These are phyloP conservation scores for Syngnathus scovelli DNA, from an alignment of 2,113 vertebrate species.

Conservation along the genomic window DNA sequence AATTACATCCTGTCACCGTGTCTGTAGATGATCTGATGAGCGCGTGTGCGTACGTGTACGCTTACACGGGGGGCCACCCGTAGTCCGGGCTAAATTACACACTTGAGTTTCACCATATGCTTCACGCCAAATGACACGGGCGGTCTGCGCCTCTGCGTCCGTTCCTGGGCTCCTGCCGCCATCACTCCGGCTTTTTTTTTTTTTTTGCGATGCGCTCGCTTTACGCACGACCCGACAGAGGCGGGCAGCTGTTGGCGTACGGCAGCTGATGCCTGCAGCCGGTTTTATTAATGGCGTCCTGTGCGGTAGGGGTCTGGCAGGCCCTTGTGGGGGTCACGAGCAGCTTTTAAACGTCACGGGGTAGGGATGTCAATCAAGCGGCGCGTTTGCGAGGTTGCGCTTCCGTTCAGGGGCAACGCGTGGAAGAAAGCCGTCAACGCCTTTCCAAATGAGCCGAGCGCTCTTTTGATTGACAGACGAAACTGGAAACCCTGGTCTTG, in stretches of 20 bases:
- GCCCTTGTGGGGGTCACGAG: constrained; percentile 26
- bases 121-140: constrained; percentile 58
- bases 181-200: constrained; percentile 46
- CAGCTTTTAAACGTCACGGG: constrained; percentile 22
- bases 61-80: constrained; percentile 44
- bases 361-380: constrained; percentile 27
- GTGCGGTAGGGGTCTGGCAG: constrained; percentile 23
- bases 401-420: background rate
- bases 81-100: constrained; percentile 66
- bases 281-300: constrained; percentile 39
- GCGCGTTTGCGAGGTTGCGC: background rate
- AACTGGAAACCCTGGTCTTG: background rate
- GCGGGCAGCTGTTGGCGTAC: constrained; percentile 58
- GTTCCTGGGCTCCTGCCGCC: constrained; percentile 57
- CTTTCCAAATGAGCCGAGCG: background rate
- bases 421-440: background rate
- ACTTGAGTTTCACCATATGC: constrained; percentile 66
- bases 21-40: constrained; percentile 10
- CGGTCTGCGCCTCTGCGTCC: constrained; percentile 54
- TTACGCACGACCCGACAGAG: constrained; percentile 30
- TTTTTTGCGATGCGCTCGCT: constrained; percentile 30
- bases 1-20: constrained; percentile 63
- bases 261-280: constrained; percentile 57
- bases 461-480: background rate
- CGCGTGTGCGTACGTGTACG: constrained; percentile 14